A percentile compares a stretch with the other conserved stretches of the same genome.
Conservation (phyloP, 1,140 invertebrate species). For the Nebria ingens region DNA sequence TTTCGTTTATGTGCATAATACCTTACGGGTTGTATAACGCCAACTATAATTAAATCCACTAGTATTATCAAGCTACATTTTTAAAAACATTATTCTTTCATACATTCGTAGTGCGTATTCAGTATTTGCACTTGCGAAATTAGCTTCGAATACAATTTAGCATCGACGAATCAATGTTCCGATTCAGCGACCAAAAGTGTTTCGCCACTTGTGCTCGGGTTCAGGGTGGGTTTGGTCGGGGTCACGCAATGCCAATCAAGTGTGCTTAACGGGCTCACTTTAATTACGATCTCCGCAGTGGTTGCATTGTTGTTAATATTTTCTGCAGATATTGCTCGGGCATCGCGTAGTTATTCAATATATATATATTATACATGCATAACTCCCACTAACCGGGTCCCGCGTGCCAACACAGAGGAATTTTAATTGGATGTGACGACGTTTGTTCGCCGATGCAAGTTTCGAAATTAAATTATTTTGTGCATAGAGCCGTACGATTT, state of each 20-base stretch:
- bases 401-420: not conserved
- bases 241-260: not conserved
- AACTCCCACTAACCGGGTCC: not conserved
- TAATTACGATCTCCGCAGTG: not conserved
- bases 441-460: not conserved
- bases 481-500: not conserved
- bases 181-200: too few species aligned
- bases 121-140: too few species aligned
- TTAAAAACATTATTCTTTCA: too few species aligned
- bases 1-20: too few species aligned
- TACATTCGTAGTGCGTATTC: too few species aligned
- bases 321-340: not conserved
- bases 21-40: too few species aligned
- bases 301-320: not conserved
- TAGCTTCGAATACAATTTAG: too few species aligned
- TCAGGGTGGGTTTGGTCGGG: not conserved
- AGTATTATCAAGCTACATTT: too few species aligned
- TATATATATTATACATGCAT: not conserved
- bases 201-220: too few species aligned
- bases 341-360: not conserved
- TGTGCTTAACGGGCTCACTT: not conserved
- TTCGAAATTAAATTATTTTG: not conserved
- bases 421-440: not conserved
- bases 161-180: too few species aligned
- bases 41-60: too few species aligned